These are phyloP conservation scores for Artibeus jamaicensis DNA, from an alignment of 2,797 vertebrate species.

Conservation along the genomic window DNA sequence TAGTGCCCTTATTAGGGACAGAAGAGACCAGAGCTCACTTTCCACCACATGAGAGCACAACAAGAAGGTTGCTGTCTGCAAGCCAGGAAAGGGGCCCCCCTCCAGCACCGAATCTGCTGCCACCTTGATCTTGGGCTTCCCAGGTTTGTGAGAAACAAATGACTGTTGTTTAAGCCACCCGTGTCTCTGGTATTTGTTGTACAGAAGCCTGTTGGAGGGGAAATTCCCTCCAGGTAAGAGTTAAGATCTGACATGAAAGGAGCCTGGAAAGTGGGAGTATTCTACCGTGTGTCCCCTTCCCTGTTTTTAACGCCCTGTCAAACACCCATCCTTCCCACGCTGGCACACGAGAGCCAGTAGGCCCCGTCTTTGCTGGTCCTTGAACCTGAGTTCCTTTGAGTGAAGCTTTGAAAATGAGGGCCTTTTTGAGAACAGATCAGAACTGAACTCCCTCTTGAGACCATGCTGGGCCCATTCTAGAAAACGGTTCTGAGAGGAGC, in stretches of 20 bases:
- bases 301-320: not conserved
- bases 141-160: not conserved
- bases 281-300: not conserved
- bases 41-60: not conserved
- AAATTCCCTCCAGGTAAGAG: not conserved
- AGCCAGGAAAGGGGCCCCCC: not conserved
- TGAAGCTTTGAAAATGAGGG: not conserved
- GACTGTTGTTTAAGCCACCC: not conserved
- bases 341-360: not conserved
- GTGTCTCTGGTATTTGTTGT: not conserved
- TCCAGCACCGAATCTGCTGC: not conserved
- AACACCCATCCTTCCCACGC: not conserved
- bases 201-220: not conserved
- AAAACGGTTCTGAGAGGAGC: not conserved
- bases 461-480: not conserved
- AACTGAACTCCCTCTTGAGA: constrained; percentile 21
- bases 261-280: not conserved
- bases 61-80: not conserved
- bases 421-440: not conserved
- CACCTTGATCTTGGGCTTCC: not conserved
- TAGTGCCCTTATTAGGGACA: not conserved
- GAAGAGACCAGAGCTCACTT: not conserved
- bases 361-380: constrained; percentile 10
- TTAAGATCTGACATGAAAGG: not conserved
- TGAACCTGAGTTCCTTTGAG: not conserved